Conservation (phyloP, 2,888 invertebrate species). For the Drosophila borborema region DNA sequence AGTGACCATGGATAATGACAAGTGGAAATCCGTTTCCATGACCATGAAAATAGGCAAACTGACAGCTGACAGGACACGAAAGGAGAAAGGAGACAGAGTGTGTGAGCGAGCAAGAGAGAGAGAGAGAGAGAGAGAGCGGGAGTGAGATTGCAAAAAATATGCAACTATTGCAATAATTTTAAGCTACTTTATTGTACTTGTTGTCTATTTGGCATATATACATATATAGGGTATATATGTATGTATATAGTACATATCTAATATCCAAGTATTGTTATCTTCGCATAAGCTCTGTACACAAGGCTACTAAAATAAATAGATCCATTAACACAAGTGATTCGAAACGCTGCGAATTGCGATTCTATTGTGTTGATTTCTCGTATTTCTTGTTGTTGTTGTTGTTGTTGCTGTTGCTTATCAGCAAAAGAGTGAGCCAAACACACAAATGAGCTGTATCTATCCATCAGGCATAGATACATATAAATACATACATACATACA, state of each 20-base stretch:
- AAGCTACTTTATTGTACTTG: slow-evolving; percentile 3
- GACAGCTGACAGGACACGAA: neutral
- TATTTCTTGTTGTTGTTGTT: slow-evolving; percentile 4
- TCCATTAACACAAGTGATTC: slow-evolving; percentile 66
- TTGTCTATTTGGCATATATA: neutral
- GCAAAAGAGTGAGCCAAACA: slow-evolving; percentile 50
- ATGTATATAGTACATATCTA: neutral
- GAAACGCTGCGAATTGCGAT: slow-evolving; percentile 44
- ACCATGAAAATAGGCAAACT: slow-evolving; percentile 12
- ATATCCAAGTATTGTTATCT: slow-evolving; percentile 31
- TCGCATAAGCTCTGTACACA: slow-evolving; percentile 23
- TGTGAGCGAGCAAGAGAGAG: neutral
- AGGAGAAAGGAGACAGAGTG: neutral
- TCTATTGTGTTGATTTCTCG: slow-evolving; percentile 43
- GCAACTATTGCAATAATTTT: slow-evolving; percentile 16
- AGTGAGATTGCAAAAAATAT: slow-evolving; percentile 9
- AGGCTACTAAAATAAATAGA: slow-evolving; percentile 26
- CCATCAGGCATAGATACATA: slow-evolving; percentile 31
- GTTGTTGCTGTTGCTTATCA: slow-evolving; percentile 50
- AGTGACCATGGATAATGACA: slow-evolving; percentile 17
- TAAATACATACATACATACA: neutral
- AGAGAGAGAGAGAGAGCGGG: neutral
- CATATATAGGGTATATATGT: neutral
- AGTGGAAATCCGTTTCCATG: slow-evolving; percentile 20
- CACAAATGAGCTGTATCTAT: slow-evolving; percentile 63